Conservation (phyloP, 2,888 invertebrate genomes). For the Drosophila peninsularis region DNA sequence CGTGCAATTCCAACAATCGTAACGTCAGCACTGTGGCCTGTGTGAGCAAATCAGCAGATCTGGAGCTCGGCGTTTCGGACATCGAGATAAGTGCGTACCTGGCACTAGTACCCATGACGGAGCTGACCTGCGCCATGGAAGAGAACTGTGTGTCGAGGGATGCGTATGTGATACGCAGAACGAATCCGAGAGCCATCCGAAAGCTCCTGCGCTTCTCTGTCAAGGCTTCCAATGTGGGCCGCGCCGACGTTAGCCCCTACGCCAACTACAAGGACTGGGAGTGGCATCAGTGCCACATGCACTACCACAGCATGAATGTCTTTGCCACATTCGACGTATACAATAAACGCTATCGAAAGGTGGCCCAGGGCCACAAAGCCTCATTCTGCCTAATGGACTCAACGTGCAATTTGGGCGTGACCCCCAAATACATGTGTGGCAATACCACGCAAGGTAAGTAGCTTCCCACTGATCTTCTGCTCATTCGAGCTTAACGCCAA, state of each 20-base stretch:
- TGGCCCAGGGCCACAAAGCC: conserved; percentile 81
- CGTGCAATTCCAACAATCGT: conserved; percentile 59
- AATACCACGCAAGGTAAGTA: conserved; percentile 77
- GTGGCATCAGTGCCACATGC: conserved; percentile 81
- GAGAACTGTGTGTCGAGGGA: conserved; percentile 78
- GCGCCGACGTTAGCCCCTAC: conserved; percentile 79
- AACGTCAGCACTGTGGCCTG: conserved; percentile 78
- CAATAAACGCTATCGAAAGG: conserved; percentile 64
- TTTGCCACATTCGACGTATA: conserved; percentile 81
- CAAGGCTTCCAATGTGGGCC: conserved; percentile 79
- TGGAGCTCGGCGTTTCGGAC: conserved; percentile 70
- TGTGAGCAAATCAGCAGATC: conserved; percentile 66
- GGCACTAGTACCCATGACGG: conserved; percentile 71
- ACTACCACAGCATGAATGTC: conserved; percentile 80
- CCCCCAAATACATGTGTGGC: conserved; percentile 68
- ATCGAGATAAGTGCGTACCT: conserved; percentile 67
- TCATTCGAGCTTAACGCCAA: background rate
- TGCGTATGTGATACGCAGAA: conserved; percentile 72
- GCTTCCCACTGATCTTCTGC: background rate
- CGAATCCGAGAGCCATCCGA: conserved; percentile 67
- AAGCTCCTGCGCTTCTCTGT: conserved; percentile 78
- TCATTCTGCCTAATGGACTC: conserved; percentile 81
- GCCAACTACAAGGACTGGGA: conserved; percentile 80
- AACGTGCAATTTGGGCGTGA: conserved; percentile 63
- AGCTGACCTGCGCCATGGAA: conserved; percentile 80